Evolutionary conservation across 2,113 vertebrate genomes (phyloP).

Genomic region (Pionites leucogaster): DNA sequence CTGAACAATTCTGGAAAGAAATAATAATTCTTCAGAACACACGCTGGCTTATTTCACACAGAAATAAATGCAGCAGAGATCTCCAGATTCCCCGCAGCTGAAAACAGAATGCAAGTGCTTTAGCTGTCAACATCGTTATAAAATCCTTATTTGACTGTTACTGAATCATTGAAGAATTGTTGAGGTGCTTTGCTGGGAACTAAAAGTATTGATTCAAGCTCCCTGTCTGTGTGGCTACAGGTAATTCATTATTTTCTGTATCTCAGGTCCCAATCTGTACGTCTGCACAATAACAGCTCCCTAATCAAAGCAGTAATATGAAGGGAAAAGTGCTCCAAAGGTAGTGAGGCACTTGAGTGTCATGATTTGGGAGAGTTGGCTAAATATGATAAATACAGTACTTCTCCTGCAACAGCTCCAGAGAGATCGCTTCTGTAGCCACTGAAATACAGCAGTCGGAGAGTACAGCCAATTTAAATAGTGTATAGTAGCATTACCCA

Average conservation of each 20-base stretch:
- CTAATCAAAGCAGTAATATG: background rate
- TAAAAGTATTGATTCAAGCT: background rate
- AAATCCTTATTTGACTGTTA: background rate
- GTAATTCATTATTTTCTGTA: background rate
- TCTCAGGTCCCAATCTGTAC: background rate
- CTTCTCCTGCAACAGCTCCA: background rate
- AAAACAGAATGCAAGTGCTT: background rate
- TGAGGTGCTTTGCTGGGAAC: background rate
- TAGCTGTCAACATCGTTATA: background rate
- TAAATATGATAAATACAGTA: background rate
- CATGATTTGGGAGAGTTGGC: background rate
- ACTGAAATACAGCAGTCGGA: background rate
- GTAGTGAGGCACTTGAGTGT: background rate
- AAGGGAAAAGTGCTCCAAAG: background rate
- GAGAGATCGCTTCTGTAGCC: background rate
- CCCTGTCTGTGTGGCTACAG: background rate
- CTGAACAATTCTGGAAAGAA: background rate
- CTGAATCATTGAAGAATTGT: background rate
- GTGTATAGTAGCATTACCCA: background rate
- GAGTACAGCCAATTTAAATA: background rate
- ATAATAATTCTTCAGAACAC: background rate
- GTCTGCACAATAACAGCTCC: background rate
- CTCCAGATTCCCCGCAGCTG: background rate
- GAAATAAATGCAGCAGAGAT: background rate
- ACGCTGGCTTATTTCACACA: background rate